A percentile compares a stretch with the other conserved stretches of the same genome.
Conservation (phyloP, 1,140 invertebrate genomes). For the Triops cancriformis region DNA sequence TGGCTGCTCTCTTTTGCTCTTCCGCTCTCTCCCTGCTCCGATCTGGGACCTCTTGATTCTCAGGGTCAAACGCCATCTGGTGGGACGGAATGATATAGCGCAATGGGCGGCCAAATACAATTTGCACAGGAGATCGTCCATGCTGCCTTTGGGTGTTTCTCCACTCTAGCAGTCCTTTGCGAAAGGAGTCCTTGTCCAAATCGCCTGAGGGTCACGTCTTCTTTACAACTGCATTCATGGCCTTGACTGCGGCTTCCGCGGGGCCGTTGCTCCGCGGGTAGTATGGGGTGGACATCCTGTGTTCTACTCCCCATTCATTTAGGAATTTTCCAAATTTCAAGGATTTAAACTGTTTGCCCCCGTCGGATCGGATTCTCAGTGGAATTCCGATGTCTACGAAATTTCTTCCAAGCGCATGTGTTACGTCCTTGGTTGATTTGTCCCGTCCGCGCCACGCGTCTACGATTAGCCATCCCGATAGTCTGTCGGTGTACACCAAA, state of each 20-base stretch:
- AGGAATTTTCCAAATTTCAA: conserved; percentile 39
- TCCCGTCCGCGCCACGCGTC: too few relatives aligned
- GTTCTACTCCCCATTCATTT: conserved; percentile 30
- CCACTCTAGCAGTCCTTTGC: conserved; percentile 21
- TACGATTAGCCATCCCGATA: too few relatives aligned
- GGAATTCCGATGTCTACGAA: too few relatives aligned
- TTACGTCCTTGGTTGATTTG: too few relatives aligned
- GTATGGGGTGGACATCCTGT: conserved; percentile 23
- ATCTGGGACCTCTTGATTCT: background rate
- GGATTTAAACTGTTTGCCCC: too few relatives aligned
- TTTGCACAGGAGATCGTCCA: conserved; percentile 25
- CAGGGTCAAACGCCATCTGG: conserved; percentile 16
- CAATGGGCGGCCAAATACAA: too few relatives aligned
- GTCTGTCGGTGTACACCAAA: conserved; percentile 27
- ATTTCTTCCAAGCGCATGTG: too few relatives aligned
- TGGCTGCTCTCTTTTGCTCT: background rate
- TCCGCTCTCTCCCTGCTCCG: background rate
- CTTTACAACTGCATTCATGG: conserved; percentile 37
- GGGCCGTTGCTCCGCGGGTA: too few relatives aligned
- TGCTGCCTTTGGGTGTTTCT: conserved; percentile 17
- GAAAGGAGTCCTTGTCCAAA: conserved; percentile 8
- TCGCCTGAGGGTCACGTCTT: conserved; percentile 30
- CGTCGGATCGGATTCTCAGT: too few relatives aligned
- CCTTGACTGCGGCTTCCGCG: too few relatives aligned
- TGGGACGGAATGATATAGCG: conserved; percentile 24